Evolutionary conservation across 2,797 vertebrate genomes (phyloP), one percentile per base, ranked within the genome.

Genomic region (Acrossocheilus wenchowensis): DNA sequence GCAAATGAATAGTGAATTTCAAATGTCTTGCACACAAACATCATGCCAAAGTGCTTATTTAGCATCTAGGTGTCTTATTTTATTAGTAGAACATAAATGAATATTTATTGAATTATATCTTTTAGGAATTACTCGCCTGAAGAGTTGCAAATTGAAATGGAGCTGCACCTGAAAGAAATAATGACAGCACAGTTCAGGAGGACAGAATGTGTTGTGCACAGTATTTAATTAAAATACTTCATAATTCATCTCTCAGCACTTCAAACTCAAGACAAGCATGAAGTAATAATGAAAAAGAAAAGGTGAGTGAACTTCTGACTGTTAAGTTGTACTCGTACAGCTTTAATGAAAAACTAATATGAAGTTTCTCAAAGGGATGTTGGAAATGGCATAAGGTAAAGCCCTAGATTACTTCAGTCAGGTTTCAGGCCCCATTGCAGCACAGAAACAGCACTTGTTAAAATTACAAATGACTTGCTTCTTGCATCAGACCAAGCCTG

Each of bases 91-190:
- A 34, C 30, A 72, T 30, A n/a, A 50, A 75, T 71, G 0, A 57
- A 71, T 54, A 41, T 64, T 39, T 64, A 34, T 21, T 60, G 6
- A 86, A 69, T 75, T 15, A 54, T 68, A 71, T 54, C 5, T 73
- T 57, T 73, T 34, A 52, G 41, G 30, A 52, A 69, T 87, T 60
- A 83, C 26, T 83, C 26, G 71, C 71, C 36, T 84, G 82, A 84
- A 39, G 43, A 66, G 43, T 66, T 39, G 72, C 57, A 75, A 75
- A 84, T 84, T 64, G 43, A 75, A 84, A 66, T 23, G 19, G 30
- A 75, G 54, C 82, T 43, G 36, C 68, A 83, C 15, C 69, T 74
- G 82, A 62, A 48, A 34, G 26, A 14, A 83, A 74, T 34, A 12
- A 74, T 83, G 71, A 62, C n/a, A 23, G 21, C 57, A 21, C 26